Conservation (phyloP, 1,140 invertebrate genomes). For the Frieseomelitta varia region DNA sequence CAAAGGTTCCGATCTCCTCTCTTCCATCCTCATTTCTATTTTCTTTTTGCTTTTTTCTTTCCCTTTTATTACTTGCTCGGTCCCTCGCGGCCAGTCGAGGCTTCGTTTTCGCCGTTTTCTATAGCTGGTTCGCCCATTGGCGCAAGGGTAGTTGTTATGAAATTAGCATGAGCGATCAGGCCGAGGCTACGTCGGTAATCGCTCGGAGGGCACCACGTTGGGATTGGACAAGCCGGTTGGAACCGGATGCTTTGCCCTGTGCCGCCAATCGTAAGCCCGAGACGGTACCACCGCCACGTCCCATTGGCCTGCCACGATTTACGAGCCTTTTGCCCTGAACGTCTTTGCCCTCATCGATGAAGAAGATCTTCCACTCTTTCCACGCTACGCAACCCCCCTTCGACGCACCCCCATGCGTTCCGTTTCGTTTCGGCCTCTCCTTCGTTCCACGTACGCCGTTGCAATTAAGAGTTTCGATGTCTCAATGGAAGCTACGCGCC, state of each 20-base stretch:
- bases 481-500: conserved; percentile 52
- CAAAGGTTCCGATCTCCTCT: not conserved
- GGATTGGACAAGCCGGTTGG: conserved; percentile 70
- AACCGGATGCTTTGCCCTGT: conserved; percentile 55
- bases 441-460: conserved; percentile 11
- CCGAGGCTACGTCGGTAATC: conserved; percentile 74
- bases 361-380: conserved; percentile 49
- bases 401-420: conserved; percentile 4
- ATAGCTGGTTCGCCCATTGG: conserved; percentile 74
- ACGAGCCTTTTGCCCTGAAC: conserved; percentile 70
- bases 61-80: conserved; percentile 14
- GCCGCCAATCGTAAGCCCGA: conserved; percentile 61
- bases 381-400: not conserved
- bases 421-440: no score
- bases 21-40: not conserved
- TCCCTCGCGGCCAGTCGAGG: not conserved
- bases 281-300: conserved; percentile 65
- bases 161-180: conserved; percentile 80
- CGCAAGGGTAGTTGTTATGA: conserved; percentile 80
- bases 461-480: conserved; percentile 65
- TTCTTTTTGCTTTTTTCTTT: not conserved
- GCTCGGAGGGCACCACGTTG: conserved; percentile 70
- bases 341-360: conserved; percentile 59
- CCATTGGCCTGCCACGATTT: conserved; percentile 77
- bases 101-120: conserved; percentile 51